Evolutionary conservation across 2,888 invertebrate genomes (phyloP), one percentile per base, ranked within the genome.

Genomic region (Trachelus stipa): DNA sequence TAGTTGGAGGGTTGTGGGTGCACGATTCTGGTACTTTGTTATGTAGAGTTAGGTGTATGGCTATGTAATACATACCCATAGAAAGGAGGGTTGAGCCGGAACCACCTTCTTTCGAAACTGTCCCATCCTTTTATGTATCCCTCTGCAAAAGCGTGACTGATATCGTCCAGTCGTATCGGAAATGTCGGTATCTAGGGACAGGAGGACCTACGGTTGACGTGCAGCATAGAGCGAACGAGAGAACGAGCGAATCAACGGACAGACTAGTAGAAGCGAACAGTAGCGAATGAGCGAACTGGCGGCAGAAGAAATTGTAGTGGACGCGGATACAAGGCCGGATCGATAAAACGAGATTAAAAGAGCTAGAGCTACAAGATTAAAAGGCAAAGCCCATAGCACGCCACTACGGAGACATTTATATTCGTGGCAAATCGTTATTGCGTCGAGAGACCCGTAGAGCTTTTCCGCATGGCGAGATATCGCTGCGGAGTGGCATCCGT

Each of bases 351-450:
- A 86, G 86, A 87, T 87, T 87, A 86, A 87, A 86, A 87, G 85
- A 86, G 87, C 85, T 83, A 83, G 86, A 84, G 84, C 85, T 86
- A 85, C 82, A 84, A 87, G 86, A 87, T 87, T 87, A 87, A 87
- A 87, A 87, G 87, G 86, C 87, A 87, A 84, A 84, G 86, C 82
- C 83, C 81, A 56, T 23, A 56, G 79, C 76, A 33, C 74, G 37
- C 37, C 75, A 73, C 79, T 80, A 77, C 85, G 81, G 83, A 85
- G 86, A 85, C 86, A 87, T 87, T 87, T 87, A 86, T 86, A 87
- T 86, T 86, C 81, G 33, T 71, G 78, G 77, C 76, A 80, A 86
- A 85, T 84, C 83, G 86, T 86, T 85, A 86, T 86, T 86, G 86
- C 83, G 84, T 71, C 71, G 71, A 71, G 71, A 71, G 56, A 56